Percentiles rank a stretch among this genome's conserved stretches.
Evolutionary conservation across 2,113 vertebrate genomes (phyloP).

Genomic region (Electrona antarctica): DNA sequence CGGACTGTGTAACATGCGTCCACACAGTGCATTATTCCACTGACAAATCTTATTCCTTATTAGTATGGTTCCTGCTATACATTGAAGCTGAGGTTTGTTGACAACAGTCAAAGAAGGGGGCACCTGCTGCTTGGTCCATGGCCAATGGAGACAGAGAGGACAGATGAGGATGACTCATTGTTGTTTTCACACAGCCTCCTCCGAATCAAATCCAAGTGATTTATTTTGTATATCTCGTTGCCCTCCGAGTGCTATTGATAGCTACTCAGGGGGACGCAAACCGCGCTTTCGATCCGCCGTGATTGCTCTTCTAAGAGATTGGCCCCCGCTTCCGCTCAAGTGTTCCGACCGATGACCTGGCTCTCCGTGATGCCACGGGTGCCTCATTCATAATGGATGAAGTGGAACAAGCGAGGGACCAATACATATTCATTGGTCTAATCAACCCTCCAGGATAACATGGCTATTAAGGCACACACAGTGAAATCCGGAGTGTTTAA

Average conservation of each 20-base stretch:
- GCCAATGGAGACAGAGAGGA: not conserved
- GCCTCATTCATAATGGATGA: slow-evolving; percentile 51
- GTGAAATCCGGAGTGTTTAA: too few species aligned
- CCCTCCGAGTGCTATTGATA: not conserved
- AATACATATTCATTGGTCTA: slow-evolving; percentile 31
- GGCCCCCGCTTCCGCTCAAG: not conserved
- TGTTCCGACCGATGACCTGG: slow-evolving; percentile 17
- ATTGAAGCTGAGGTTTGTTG: not conserved
- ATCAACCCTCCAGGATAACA: slow-evolving; percentile 24
- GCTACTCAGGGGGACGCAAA: not conserved
- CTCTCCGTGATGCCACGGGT: not conserved
- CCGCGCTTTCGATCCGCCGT: not conserved
- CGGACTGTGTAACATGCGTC: too few species aligned
- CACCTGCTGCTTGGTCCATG: not conserved
- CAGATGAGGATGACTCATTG: not conserved
- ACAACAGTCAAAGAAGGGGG: too few species aligned
- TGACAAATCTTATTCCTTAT: not conserved
- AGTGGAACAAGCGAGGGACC: slow-evolving; percentile 10
- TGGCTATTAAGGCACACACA: not conserved
- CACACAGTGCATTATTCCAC: not conserved
- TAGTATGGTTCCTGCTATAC: not conserved
- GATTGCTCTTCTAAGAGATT: slow-evolving; percentile 1
- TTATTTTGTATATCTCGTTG: not conserved
- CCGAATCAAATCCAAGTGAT: not conserved
- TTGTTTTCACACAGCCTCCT: not conserved